Conservation (phyloP, 2,888 invertebrate species). For the Amphipyra tragopoginis region DNA sequence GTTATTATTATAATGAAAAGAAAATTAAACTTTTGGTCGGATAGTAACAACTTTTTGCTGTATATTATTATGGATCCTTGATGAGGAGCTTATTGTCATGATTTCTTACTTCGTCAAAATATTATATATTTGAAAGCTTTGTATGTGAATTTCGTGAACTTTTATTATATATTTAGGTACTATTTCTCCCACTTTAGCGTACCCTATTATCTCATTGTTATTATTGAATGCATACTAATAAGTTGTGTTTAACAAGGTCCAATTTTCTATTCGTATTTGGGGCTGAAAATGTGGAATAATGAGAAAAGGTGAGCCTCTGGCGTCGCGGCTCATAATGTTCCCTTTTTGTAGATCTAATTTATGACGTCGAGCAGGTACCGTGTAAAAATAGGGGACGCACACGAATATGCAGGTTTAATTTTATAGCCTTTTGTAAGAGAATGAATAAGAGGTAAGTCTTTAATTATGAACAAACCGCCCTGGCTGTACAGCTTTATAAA, state of each 20-base stretch:
- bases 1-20: constrained; percentile 33
- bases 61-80: constrained; percentile 6
- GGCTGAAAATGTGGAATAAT: constrained; percentile 75
- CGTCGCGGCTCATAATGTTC: constrained; percentile 77
- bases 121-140: constrained; percentile 11
- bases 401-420: constrained; percentile 85
- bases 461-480: constrained; percentile 79
- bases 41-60: constrained; percentile 31
- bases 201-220: constrained; percentile 45
- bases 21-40: constrained; percentile 23
- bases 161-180: neutral
- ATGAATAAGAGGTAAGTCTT: constrained; percentile 81
- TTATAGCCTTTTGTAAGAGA: constrained; percentile 80
- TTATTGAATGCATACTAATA: constrained; percentile 59
- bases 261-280: constrained; percentile 69
- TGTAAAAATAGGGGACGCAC: constrained; percentile 79
- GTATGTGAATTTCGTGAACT: constrained; percentile 3
- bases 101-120: constrained; percentile 12
- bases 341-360: constrained; percentile 84
- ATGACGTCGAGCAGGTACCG: constrained; percentile 79
- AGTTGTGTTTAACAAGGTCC: constrained; percentile 61
- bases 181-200: constrained; percentile 15
- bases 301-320: constrained; percentile 77
- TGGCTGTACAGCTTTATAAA: constrained; percentile 69
- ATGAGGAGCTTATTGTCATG: constrained; percentile 19